Conservation (phyloP, 2,113 vertebrate genomes). For the Cryptomyrus ogoouensis region DNA sequence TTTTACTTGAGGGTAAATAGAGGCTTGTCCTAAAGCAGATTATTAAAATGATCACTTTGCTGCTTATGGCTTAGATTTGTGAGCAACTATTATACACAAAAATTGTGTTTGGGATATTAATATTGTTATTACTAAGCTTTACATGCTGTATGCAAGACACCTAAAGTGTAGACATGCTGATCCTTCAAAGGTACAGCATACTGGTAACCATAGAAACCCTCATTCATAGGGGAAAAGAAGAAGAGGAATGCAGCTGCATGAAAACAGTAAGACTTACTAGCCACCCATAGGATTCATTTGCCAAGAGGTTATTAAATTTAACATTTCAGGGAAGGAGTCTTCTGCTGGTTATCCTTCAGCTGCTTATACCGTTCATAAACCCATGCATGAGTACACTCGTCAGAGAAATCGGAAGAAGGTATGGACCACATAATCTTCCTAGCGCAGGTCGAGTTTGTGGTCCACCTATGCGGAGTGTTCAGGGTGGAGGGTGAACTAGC, state of each 20-base stretch:
- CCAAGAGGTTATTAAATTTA: not conserved
- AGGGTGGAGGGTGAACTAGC: not conserved
- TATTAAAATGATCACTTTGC: not conserved
- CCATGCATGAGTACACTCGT: not conserved
- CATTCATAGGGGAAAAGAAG: not conserved
- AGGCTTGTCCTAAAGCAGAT: not conserved
- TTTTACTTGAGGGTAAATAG: not conserved
- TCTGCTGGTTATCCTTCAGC: not conserved
- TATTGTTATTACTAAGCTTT: not conserved
- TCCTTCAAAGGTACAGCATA: not conserved
- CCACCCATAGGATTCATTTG: not conserved
- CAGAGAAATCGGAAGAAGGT: not conserved
- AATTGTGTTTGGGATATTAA: not conserved
- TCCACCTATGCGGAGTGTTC: not conserved
- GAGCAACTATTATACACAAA: not conserved
- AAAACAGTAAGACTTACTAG: not conserved
- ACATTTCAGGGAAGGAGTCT: not conserved
- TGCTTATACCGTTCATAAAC: not conserved
- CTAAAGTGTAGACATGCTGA: not conserved
- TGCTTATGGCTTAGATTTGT: not conserved
- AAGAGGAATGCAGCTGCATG: not conserved
- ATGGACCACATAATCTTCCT: not conserved
- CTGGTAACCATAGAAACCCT: not conserved
- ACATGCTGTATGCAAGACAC: not conserved
- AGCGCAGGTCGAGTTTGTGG: not conserved